phyloP scores from a whole-genome alignment of 2,888 invertebrate genomes.

The Chloromyia formosa region DNA sequence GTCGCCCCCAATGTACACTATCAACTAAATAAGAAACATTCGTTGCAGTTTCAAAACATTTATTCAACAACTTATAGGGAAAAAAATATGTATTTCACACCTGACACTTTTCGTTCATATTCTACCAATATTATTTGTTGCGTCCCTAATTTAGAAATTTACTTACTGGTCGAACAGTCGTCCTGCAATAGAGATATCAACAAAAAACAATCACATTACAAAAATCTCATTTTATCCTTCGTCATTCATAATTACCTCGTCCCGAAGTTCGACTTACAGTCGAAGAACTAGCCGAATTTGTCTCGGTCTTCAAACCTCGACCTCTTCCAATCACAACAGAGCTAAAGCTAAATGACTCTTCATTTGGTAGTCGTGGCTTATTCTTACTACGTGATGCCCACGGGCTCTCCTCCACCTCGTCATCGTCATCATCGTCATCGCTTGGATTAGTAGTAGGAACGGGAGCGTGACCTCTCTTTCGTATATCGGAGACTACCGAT shows the following conservation, averaged over 20 bases:
- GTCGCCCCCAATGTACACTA: too few species aligned
- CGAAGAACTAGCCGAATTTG: conserved; percentile 13
- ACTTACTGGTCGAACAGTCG: conserved; percentile 32
- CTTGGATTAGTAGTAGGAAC: not conserved
- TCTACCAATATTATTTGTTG: too few species aligned
- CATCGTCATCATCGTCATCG: conserved; percentile 29
- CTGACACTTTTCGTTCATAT: too few species aligned
- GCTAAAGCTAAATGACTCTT: conserved; percentile 40
- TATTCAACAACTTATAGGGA: too few species aligned
- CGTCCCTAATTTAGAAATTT: too few species aligned
- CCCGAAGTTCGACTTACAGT: conserved; percentile 21
- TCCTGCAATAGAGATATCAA: conserved; percentile 10
- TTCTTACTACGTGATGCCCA: conserved; percentile 36
- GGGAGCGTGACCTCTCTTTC: conserved; percentile 4
- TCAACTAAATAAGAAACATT: too few species aligned
- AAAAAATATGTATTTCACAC: too few species aligned
- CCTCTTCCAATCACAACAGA: conserved; percentile 34
- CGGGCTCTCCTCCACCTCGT: conserved; percentile 29
- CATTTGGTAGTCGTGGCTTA: conserved; percentile 34
- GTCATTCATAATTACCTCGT: conserved; percentile 21
- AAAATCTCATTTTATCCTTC: not conserved
- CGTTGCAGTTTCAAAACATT: too few species aligned
- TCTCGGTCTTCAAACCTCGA: conserved; percentile 35
- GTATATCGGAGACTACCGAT: not conserved
- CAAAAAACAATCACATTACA: too few species aligned